These are phyloP conservation scores for Cygnus buccinator DNA, from an alignment of 2,113 vertebrate genomes.

Conservation along the genomic window DNA sequence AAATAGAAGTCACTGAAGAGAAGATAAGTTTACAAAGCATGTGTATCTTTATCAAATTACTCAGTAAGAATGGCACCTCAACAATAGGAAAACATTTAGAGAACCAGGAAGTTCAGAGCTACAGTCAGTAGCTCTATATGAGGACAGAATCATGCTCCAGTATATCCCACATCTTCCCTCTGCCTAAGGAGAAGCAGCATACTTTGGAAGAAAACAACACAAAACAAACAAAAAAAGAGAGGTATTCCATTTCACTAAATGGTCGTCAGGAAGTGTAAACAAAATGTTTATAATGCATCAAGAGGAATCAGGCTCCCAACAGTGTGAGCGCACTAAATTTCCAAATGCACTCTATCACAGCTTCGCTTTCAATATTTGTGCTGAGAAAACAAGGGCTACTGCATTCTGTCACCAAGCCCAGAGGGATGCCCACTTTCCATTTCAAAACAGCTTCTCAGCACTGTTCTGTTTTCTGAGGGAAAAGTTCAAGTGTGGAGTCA, in stretches of 20 bases:
- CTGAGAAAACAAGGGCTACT: not conserved
- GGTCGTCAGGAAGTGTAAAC: slow-evolving; percentile 33
- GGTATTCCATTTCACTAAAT: slow-evolving; percentile 15
- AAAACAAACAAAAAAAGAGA: not conserved
- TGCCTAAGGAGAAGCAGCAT: not conserved
- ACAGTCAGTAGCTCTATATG: not conserved
- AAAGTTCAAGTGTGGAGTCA: not conserved
- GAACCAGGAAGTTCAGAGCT: not conserved
- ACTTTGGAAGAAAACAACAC: not conserved
- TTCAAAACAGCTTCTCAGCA: slow-evolving; percentile 11
- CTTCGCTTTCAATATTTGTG: not conserved
- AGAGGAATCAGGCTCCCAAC: not conserved
- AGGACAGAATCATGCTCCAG: not conserved
- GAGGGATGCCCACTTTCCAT: not conserved
- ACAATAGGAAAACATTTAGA: not conserved
- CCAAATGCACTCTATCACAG: not conserved
- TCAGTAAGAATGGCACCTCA: not conserved
- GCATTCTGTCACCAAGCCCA: not conserved
- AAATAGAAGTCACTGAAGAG: not conserved
- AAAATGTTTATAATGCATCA: not conserved
- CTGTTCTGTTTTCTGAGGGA: not conserved
- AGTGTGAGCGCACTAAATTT: not conserved
- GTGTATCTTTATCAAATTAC: not conserved
- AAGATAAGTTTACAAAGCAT: not conserved
- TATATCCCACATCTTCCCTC: not conserved